Percentiles rank a stretch among this genome's conserved stretches.
Conservation (phyloP, 2,113 vertebrate species). For the Motacilla tschutschensis region DNA sequence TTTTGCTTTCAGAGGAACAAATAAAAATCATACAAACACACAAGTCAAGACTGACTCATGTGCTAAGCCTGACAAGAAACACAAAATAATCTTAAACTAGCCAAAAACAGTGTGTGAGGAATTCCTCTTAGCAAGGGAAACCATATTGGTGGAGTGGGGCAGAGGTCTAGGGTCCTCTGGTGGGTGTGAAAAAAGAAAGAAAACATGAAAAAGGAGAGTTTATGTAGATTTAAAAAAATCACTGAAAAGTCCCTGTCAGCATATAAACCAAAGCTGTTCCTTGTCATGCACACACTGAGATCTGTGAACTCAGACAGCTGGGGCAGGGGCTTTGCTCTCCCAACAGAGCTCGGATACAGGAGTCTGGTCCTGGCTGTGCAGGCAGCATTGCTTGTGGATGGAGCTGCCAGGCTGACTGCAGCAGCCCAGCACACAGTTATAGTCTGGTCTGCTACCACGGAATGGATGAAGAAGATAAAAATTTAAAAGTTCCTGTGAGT, state of each 20-base stretch:
- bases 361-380: background rate
- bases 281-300: background rate
- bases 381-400: background rate
- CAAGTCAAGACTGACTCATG: background rate
- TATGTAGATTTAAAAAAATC: background rate
- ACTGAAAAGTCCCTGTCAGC: background rate
- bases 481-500: background rate
- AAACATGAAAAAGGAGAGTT: background rate
- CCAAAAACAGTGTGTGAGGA: background rate
- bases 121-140: background rate
- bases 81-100: background rate
- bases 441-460: background rate
- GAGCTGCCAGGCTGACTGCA: background rate
- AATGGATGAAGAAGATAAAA: background rate
- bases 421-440: fast-evolving
- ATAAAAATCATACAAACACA: background rate
- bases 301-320: background rate
- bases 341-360: fast-evolving
- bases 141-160: background rate
- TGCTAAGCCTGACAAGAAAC: background rate
- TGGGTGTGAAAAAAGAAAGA: background rate
- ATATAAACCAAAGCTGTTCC: background rate
- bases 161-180: background rate
- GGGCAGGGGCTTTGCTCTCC: background rate
- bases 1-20: background rate